phyloP scores from a whole-genome alignment of 2,113 vertebrate genomes.

The Muntiacus muntjak region DNA sequence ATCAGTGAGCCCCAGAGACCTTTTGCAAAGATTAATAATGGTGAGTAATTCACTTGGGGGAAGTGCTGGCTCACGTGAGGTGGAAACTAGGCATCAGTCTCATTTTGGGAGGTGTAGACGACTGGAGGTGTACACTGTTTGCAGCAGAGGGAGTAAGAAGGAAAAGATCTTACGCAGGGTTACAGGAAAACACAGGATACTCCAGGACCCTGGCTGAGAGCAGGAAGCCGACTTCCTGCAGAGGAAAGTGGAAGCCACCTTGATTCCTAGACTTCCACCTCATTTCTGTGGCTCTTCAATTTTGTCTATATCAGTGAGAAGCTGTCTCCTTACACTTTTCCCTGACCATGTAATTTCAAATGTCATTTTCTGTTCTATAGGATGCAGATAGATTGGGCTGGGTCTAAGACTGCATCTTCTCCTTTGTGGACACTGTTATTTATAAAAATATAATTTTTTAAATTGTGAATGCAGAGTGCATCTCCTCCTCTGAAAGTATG shows the following conservation, averaged over 20 bases:
- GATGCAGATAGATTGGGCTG: neutral
- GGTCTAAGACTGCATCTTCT: neutral
- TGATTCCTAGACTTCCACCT: neutral
- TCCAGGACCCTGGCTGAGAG: rapidly evolving
- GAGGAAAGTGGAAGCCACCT: neutral
- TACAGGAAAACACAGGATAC: neutral
- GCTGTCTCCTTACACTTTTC: neutral
- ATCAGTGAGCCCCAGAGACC: slow-evolving; percentile 12
- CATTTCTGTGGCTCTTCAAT: neutral
- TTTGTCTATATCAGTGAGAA: neutral
- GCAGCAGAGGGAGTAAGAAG: neutral
- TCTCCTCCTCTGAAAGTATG: neutral
- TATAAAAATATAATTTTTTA: neutral
- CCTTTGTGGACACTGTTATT: neutral
- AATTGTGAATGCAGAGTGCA: neutral
- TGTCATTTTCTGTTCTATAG: neutral
- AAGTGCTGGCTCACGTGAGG: neutral
- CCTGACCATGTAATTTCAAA: neutral
- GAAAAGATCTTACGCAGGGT: neutral
- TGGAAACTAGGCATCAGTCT: neutral
- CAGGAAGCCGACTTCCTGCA: rapidly evolving
- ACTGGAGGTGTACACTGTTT: too few species aligned
- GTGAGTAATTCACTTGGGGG: neutral
- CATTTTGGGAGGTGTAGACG: neutral
- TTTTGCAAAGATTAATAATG: slow-evolving; percentile 38